Percentiles rank a stretch among this genome's conserved stretches.
Evolutionary conservation across 2,113 vertebrate species (phyloP).

Genomic region (Ptilonorhynchus violaceus): DNA sequence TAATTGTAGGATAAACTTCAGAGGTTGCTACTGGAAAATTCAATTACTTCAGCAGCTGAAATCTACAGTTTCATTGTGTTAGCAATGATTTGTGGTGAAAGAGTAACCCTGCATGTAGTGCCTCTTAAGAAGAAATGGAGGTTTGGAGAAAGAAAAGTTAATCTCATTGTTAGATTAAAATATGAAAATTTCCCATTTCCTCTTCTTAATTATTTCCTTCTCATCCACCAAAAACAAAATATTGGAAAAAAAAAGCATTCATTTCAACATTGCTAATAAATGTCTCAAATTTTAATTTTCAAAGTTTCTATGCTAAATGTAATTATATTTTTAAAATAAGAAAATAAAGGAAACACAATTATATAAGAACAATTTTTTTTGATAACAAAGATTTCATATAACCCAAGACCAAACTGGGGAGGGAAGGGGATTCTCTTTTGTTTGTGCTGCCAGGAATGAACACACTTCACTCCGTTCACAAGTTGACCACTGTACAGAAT

Average conservation of each 20-base stretch:
- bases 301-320: neutral
- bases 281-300: neutral
- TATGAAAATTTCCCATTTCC: neutral
- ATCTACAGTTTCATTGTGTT: neutral
- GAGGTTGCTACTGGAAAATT: neutral
- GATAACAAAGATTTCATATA: neutral
- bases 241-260: neutral
- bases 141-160: neutral
- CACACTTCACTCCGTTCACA: neutral
- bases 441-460: neutral
- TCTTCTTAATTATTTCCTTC: neutral
- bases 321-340: neutral
- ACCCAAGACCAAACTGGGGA: neutral
- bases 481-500: neutral
- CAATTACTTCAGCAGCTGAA: neutral
- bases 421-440: neutral
- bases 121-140: neutral
- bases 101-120: neutral
- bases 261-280: neutral
- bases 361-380: neutral
- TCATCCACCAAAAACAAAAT: neutral
- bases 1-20: neutral
- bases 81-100: neutral
- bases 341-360: neutral
- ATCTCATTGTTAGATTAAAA: neutral